Evolutionary conservation across 1,140 invertebrate genomes (phyloP).

Genomic region (Andrena cerasifolii): DNA sequence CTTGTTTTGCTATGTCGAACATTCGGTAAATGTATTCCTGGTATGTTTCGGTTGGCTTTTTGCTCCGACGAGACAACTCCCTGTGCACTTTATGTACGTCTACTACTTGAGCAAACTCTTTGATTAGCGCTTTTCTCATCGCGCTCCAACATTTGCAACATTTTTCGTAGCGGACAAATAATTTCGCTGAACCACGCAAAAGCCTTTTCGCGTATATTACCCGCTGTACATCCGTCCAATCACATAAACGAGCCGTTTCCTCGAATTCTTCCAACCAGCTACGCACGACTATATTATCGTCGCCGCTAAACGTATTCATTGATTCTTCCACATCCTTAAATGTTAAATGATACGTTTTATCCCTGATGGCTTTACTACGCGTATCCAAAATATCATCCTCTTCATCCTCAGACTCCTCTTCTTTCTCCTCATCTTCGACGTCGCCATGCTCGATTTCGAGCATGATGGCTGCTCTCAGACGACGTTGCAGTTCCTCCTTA

Average conservation of each 20-base stretch:
- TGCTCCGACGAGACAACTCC: background rate
- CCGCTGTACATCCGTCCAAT: background rate
- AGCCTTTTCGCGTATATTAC: background rate
- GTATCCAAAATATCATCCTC: background rate
- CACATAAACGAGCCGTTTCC: background rate
- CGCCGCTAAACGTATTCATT: background rate
- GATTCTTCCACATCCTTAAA: constrained; percentile 16
- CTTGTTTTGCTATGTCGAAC: constrained; percentile 1
- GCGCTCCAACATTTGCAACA: background rate
- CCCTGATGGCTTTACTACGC: background rate
- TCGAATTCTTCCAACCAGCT: background rate
- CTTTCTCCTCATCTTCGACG: background rate
- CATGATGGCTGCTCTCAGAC: background rate
- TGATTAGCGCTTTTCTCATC: background rate
- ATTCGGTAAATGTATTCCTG: constrained; percentile 4
- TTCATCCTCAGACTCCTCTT: too few species aligned
- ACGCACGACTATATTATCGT: background rate
- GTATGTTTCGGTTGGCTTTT: background rate
- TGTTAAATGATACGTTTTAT: background rate
- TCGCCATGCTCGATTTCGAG: background rate
- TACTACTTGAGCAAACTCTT: background rate
- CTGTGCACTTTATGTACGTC: background rate
- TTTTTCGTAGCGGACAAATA: background rate
- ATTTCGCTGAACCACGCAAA: background rate
- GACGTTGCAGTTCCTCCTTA: background rate